These are phyloP conservation scores for Synergus itoensis DNA, from an alignment of 2,888 invertebrate species.

Conservation along the genomic window DNA sequence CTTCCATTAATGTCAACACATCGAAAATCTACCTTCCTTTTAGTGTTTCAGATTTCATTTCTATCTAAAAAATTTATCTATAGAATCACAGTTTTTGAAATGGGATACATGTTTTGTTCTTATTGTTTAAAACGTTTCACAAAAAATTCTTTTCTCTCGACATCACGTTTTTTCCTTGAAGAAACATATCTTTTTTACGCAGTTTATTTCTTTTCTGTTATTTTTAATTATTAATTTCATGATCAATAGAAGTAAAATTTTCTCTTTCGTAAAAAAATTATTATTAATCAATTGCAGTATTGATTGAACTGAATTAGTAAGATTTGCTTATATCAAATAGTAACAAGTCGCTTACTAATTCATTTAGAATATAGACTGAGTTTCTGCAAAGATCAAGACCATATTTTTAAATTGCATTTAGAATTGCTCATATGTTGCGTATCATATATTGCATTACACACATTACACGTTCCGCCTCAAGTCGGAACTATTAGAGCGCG, in stretches of 20 bases:
- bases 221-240: too few species aligned
- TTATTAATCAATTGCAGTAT: too few species aligned
- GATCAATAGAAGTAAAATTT: too few species aligned
- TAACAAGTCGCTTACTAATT: too few species aligned
- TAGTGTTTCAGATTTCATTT: neutral
- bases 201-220: too few species aligned
- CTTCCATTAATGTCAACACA: neutral
- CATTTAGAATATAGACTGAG: too few species aligned
- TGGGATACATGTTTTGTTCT: neutral
- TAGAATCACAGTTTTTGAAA: neutral
- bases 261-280: too few species aligned
- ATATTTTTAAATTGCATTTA: neutral
- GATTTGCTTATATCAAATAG: too few species aligned
- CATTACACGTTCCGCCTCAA: conserved; percentile 4
- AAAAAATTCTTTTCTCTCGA: neutral
- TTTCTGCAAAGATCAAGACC: conserved; percentile 10
- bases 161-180: too few species aligned
- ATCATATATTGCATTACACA: conserved; percentile 18
- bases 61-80: neutral
- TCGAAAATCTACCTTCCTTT: neutral
- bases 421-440: conserved; percentile 9
- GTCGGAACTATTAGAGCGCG: conserved; percentile 25
- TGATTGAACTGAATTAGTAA: too few species aligned
- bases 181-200: neutral
- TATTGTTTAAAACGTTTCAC: neutral